Evolutionary conservation across 2,888 invertebrate species (phyloP).

Genomic region (Nebria salina): DNA sequence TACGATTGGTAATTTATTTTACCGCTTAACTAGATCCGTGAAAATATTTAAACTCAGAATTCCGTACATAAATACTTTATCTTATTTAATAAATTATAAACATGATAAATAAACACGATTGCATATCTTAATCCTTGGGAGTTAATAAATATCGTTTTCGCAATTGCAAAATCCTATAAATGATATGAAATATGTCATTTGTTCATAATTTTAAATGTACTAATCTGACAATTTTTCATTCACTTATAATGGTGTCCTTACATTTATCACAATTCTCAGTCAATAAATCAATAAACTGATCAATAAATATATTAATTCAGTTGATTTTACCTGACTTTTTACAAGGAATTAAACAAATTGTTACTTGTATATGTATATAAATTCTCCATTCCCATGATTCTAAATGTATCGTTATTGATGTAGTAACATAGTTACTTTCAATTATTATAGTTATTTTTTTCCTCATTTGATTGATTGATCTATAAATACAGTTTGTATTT

Average conservation of each 20-base stretch:
- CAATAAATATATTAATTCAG: not conserved
- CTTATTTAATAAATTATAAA: no score
- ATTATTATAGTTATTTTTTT: not conserved
- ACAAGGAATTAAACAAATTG: not conserved
- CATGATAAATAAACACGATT: not conserved
- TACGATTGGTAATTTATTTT: no score
- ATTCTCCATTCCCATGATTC: not conserved
- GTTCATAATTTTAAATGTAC: not conserved
- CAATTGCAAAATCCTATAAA: not conserved
- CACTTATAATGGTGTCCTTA: not conserved
- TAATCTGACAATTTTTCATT: not conserved
- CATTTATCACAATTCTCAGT: not conserved
- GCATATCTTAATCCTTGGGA: not conserved
- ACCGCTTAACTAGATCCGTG: no score
- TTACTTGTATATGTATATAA: not conserved
- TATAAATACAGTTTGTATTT: not conserved
- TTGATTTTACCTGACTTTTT: not conserved
- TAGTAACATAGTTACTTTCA: not conserved
- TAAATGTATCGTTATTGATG: not conserved
- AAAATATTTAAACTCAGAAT: no score
- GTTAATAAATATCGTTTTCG: not conserved
- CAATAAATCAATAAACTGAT: not conserved
- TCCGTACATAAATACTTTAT: no score
- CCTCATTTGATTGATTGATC: not conserved
- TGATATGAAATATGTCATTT: not conserved